Conservation (phyloP, 2,113 vertebrate genomes). For the Hyaena hyaena region DNA sequence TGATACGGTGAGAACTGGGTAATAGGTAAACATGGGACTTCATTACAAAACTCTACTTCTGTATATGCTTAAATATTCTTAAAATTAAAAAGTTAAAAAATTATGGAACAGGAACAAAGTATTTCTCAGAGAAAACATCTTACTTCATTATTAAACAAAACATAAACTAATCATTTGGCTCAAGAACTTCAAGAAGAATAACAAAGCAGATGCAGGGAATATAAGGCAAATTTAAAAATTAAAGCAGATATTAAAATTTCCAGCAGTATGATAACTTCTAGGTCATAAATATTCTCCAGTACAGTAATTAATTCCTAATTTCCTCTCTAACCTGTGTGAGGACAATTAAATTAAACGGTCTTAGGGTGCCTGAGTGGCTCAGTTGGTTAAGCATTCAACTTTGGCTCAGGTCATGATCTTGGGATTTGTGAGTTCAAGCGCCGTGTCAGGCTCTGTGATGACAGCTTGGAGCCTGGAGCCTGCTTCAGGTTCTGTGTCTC, state of each 20-base stretch:
- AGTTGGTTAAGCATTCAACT: too few relatives aligned
- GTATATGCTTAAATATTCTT: not conserved
- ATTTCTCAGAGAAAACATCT: not conserved
- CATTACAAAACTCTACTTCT: not conserved
- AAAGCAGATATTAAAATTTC: not conserved
- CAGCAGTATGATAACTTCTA: not conserved
- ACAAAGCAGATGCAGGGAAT: not conserved
- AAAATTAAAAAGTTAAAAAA: not conserved
- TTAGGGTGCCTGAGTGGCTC: not conserved
- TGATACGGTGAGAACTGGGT: not conserved
- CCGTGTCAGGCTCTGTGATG: too few relatives aligned
- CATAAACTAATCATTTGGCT: not conserved
- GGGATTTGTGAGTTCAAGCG: too few relatives aligned
- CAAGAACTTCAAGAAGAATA: not conserved
- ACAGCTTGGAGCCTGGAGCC: too few relatives aligned
- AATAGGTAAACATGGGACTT: not conserved
- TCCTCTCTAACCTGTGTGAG: not conserved
- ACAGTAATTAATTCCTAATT: not conserved
- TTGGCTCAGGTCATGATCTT: too few relatives aligned
- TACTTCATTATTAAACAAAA: slow-evolving; percentile 10
- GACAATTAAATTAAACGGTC: not conserved
- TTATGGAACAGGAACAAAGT: not conserved
- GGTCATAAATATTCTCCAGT: not conserved
- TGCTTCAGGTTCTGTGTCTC: too few relatives aligned
- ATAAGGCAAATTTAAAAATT: not conserved